Evolutionary conservation across 2,113 vertebrate species (phyloP), one percentile per base, ranked within the genome.

Genomic region (Amazona guildingii): DNA sequence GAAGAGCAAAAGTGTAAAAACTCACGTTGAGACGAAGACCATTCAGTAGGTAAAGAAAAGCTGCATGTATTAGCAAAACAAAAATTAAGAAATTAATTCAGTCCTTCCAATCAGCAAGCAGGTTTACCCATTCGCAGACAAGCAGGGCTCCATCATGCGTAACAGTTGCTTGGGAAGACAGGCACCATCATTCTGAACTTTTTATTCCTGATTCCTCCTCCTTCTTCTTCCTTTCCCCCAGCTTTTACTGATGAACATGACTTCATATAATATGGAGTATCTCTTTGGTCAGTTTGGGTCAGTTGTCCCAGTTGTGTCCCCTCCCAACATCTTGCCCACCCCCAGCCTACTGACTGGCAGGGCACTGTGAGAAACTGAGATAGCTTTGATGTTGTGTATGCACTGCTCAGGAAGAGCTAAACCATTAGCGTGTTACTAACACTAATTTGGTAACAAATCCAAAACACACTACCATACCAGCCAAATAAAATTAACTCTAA

Each of bases 371-470:
- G 35, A 39, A 66, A 59, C 10, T 70, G 51, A 57, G 13, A 16
- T 31, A 0, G 0, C 8, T 17, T 62, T 87, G 73, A 41, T 1
- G 1, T 8, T 39, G 17, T 41, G 17, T 19, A 57, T 1, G 7
- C 8, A 10, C 7, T 81, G 10, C 21, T 86, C 52, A 64, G 31
- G 20, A 91, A 64, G 21, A 59, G 7, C 17, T 51, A 57, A 88
- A 85, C 41, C 19, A 20, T 3, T 14, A 6, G 3, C 37, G 11
- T 57, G 11, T 57, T 57, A 77, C 25, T 74, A 88, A 63, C 11
- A 51, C 5, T 37, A 18, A 49, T 87, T 79, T 75, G 20, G 21
- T 51, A 18, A 77, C 18, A 85, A 82, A 77, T 59, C 1, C 23
- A 78, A 73, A 88, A 64, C 4, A 55, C 63, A 46, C 11, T 12